A percentile compares a stretch with the other conserved stretches of the same genome.
These are phyloP conservation scores for Vanessa cardui DNA, from an alignment of 2,888 invertebrate genomes.

Conservation along the genomic window DNA sequence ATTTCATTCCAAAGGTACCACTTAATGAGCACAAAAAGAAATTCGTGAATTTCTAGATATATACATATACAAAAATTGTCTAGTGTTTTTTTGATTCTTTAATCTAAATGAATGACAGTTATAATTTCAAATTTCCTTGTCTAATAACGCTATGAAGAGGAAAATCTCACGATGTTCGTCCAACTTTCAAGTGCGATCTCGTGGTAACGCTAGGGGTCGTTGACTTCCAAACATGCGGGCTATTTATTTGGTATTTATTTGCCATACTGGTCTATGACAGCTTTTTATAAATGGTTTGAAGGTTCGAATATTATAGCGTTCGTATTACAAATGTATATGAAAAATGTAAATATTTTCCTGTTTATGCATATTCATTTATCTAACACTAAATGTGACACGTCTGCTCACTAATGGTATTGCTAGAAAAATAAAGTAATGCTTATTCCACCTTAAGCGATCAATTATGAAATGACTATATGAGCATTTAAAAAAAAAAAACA, in stretches of 20 bases:
- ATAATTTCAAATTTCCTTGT: constrained; percentile 2
- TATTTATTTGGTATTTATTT: constrained; percentile 42
- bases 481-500: no score
- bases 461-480: no score
- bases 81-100: neutral
- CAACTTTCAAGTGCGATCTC: constrained; percentile 21
- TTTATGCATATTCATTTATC: constrained; percentile 14
- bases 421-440: neutral
- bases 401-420: neutral
- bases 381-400: constrained; percentile 7
- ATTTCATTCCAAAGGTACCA: no score
- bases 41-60: no score
- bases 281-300: constrained; percentile 19
- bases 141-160: constrained; percentile 23
- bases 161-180: constrained; percentile 33
- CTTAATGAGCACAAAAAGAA: no score
- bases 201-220: constrained; percentile 35
- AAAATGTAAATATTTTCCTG: constrained; percentile 22
- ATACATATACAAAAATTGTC: neutral
- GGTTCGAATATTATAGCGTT: neutral
- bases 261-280: constrained; percentile 17
- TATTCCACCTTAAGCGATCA: neutral
- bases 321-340: constrained; percentile 14
- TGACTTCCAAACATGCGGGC: constrained; percentile 49
- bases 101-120: constrained; percentile 11